Evolutionary conservation across 2,797 vertebrate species (phyloP).

Genomic region (Brachyrhaphis roseni): DNA sequence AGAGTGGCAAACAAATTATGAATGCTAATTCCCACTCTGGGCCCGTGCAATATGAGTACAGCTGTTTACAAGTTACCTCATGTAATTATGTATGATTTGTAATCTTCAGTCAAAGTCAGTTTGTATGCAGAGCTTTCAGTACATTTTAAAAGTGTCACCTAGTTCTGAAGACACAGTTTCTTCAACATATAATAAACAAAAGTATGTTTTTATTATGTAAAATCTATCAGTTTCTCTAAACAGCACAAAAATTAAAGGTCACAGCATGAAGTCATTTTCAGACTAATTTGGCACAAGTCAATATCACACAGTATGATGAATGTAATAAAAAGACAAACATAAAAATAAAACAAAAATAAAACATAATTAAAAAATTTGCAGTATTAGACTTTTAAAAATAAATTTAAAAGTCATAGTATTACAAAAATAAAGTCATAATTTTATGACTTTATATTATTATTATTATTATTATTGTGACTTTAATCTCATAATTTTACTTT

Average conservation of each 20-base stretch:
- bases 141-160: neutral
- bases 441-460: no score
- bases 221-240: neutral
- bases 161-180: neutral
- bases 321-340: neutral
- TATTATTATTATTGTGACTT: no score
- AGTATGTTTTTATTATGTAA: neutral
- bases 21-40: neutral
- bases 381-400: no score
- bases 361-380: neutral
- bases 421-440: no score
- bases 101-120: neutral
- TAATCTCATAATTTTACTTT: no score
- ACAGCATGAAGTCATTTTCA: neutral
- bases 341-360: neutral
- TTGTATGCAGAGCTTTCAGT: neutral
- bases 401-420: neutral
- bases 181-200: neutral
- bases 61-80: neutral
- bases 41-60: neutral
- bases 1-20: constrained; percentile 34
- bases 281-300: neutral
- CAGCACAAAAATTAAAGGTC: neutral
- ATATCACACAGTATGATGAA: neutral
- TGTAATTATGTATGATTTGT: neutral